Evolutionary conservation across 2,888 invertebrate genomes (phyloP).

Genomic region (Tetanocera ferruginea): DNA sequence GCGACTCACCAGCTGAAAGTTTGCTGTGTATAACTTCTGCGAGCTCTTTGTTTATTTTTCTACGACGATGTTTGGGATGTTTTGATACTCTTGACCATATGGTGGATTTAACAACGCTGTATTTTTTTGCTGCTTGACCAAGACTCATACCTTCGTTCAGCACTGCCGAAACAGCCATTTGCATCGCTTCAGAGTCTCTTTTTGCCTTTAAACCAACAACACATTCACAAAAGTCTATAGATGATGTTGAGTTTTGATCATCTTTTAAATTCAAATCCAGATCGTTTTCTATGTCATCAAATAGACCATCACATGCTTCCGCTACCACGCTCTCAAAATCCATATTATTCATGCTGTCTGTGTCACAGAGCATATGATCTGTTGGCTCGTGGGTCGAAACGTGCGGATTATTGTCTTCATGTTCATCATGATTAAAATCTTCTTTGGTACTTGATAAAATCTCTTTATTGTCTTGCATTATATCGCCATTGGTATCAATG

Average conservation of each 20-base stretch:
- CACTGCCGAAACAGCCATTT: slow-evolving; percentile 46
- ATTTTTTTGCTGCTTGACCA: slow-evolving; percentile 48
- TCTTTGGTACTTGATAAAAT: neutral
- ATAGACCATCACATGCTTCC: slow-evolving; percentile 40
- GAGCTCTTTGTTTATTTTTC: slow-evolving; percentile 44
- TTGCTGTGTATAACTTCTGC: slow-evolving; percentile 45
- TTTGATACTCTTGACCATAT: slow-evolving; percentile 49
- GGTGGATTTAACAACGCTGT: slow-evolving; percentile 49
- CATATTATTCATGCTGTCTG: neutral
- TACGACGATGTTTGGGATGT: slow-evolving; percentile 46
- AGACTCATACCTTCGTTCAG: slow-evolving; percentile 47
- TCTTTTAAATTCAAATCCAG: slow-evolving; percentile 24
- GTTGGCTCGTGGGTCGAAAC: neutral
- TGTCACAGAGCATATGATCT: neutral
- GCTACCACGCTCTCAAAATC: slow-evolving; percentile 33
- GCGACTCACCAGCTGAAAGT: slow-evolving; percentile 48
- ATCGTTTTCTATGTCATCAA: slow-evolving; percentile 44
- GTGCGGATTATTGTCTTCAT: neutral
- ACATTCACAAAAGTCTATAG: neutral
- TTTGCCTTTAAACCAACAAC: neutral
- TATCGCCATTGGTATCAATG: neutral
- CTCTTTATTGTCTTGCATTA: slow-evolving; percentile 31
- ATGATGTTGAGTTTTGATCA: neutral
- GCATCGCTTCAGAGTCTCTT: slow-evolving; percentile 37
- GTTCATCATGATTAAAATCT: neutral